These are phyloP conservation scores for Cyclopterus lumpus DNA, from an alignment of 2,797 vertebrate genomes.

Conservation along the genomic window DNA sequence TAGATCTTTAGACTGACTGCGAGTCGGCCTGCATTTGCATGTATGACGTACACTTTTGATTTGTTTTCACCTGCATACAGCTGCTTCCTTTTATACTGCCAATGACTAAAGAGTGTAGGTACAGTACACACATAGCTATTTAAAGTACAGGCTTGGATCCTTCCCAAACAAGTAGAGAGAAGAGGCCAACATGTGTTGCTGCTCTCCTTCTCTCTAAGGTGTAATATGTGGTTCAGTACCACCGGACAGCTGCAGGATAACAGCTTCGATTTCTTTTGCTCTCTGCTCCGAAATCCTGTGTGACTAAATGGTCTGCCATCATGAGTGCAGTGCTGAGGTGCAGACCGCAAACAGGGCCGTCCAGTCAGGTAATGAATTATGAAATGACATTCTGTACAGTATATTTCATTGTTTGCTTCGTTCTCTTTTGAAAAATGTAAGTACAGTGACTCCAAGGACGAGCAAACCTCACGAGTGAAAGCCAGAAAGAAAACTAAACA, in stretches of 20 bases:
- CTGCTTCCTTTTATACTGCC: slow-evolving; percentile 43
- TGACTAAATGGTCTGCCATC: slow-evolving; percentile 30
- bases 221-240: slow-evolving; percentile 26
- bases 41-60: neutral
- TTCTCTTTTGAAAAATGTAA: neutral
- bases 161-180: slow-evolving; percentile 37
- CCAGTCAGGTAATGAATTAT: neutral
- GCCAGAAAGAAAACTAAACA: neutral
- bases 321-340: slow-evolving; percentile 17
- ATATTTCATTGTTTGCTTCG: neutral
- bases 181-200: slow-evolving; percentile 35
- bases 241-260: slow-evolving; percentile 40
- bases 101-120: slow-evolving; percentile 58
- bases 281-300: slow-evolving; percentile 23
- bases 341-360: slow-evolving; percentile 11
- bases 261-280: slow-evolving; percentile 13
- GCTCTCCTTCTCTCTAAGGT: slow-evolving; percentile 21
- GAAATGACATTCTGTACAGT: neutral
- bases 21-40: slow-evolving; percentile 4
- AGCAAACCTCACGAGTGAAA: slow-evolving; percentile 5
- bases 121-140: slow-evolving; percentile 48
- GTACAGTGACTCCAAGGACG: slow-evolving; percentile 14
- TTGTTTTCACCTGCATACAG: slow-evolving; percentile 23
- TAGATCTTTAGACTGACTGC: neutral
- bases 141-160: slow-evolving; percentile 40